phyloP scores from a whole-genome alignment of 2,888 invertebrate genomes.

The Rotaria sp. region DNA sequence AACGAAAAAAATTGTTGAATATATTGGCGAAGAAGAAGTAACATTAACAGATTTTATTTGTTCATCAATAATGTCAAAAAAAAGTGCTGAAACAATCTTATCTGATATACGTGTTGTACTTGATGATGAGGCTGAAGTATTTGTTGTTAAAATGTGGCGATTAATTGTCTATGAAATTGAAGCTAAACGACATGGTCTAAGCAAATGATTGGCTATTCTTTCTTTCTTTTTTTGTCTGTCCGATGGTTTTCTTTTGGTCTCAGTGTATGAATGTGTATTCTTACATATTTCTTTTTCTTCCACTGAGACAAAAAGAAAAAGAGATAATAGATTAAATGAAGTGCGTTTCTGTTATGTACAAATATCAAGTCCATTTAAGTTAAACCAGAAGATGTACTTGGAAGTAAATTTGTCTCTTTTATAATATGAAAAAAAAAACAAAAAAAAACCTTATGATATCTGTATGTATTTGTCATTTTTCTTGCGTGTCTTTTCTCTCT shows the following conservation, averaged over 20 bases:
- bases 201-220: background rate
- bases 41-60: slow-evolving; percentile 98
- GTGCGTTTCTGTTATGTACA: background rate
- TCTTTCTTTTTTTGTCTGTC: background rate
- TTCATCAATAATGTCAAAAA: slow-evolving; percentile 87
- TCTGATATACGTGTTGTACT: slow-evolving; percentile 98
- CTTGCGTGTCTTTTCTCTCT: background rate
- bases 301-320: background rate
- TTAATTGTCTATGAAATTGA: slow-evolving; percentile 97
- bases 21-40: slow-evolving; percentile 96
- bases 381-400: background rate
- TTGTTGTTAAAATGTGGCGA: slow-evolving; percentile 99
- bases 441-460: background rate
- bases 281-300: background rate
- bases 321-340: background rate
- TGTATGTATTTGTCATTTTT: background rate
- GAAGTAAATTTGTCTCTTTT: background rate
- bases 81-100: slow-evolving; percentile 83
- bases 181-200: slow-evolving; percentile 63
- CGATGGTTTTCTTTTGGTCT: background rate
- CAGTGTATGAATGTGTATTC: background rate
- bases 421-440: background rate
- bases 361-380: background rate
- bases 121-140: slow-evolving; percentile 98
- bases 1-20: slow-evolving; percentile 97